A percentile compares a stretch with the other conserved stretches of the same genome.
Conservation (phyloP, 2,113 vertebrate genomes). For the Sinocyclocheilus anshuiensis region DNA sequence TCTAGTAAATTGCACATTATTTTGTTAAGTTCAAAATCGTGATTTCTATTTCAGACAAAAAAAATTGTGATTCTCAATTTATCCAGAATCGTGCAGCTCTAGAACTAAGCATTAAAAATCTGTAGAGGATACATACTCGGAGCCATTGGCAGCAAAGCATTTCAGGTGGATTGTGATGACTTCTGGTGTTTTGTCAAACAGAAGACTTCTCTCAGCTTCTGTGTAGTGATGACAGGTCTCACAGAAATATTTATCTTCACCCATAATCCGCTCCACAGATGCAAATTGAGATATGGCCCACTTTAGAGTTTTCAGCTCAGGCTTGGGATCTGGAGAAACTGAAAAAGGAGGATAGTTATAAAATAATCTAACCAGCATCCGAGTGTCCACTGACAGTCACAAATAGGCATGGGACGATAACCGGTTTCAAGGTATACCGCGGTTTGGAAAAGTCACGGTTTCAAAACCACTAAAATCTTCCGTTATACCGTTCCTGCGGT, state of each 20-base stretch:
- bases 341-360: constrained; percentile 48
- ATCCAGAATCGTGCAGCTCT: too few species aligned
- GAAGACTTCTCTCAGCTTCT: constrained; percentile 93
- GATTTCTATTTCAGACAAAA: too few species aligned
- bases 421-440: too few species aligned
- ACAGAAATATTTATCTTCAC: constrained; percentile 98
- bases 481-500: too few species aligned
- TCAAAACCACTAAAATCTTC: too few species aligned
- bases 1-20: too few species aligned
- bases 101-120: neutral
- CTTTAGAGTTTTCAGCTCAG: constrained; percentile 89
- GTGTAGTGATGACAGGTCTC: constrained; percentile 96
- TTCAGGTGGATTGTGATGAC: constrained; percentile 97
- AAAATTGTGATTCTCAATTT: too few species aligned
- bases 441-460: too few species aligned
- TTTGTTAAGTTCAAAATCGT: too few species aligned
- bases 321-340: constrained; percentile 98
- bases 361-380: neutral
- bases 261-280: constrained; percentile 95
- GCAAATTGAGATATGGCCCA: constrained; percentile 98
- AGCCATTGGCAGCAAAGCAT: constrained; percentile 92
- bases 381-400: neutral
- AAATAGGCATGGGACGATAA: too few species aligned
- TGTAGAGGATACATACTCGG: constrained; percentile 78
- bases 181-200: constrained; percentile 97